Base-by-base conservation (phyloP, 92 coral and sea anemone species). In the Chrysogorgia sp. region DNA sequence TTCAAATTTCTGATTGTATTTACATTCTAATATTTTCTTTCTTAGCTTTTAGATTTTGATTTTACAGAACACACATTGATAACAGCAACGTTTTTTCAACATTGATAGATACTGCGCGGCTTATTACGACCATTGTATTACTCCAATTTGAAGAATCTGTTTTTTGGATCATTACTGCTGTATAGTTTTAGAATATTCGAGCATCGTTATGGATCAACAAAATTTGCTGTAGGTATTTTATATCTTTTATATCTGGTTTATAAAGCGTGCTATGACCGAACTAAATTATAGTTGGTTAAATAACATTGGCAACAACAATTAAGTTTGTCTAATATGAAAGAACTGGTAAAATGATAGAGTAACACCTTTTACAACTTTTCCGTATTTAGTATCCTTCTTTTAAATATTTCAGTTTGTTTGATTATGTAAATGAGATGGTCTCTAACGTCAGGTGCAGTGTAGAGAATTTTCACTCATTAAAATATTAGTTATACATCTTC, bases 141-240 rank as follows among this genome's bases (percentile, higher is more conserved):
- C 67, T 94, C 98, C 58, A 83, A 37, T 74, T 78, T 89, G 35
- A 89, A 90, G 57, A 92, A 87, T 80, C 76, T 94, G 75, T 58
- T 94, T 34, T 94, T 96, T 82, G 98, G 98, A 33, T 91, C 98
- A 15, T 66, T 91, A 33, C 88, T 94, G 23, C 67, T 94, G 9
- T 94, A 94, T 56, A 77, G 92, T 63, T 91, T 89, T 81, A 90
- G 92, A 22, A 67, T 91, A 49, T 94, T 92, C 85, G 98, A 94
- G 62, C 88, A 92, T 55, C 84, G 97, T 49, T 88, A 86, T 87
- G 98, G 98, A 23, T 89, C 98, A 62, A 88, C 84, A 70, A 91
- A 88, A 86, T 94, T 83, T 89, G 90, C 92, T 37, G 98, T 94
- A 88, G 85, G 97, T 79, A 47, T 2, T 7, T 6, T 2, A 15